These are phyloP conservation scores for Pegea sp. DNA, from an alignment of 23 tunicate genomes.

Conservation along the genomic window DNA sequence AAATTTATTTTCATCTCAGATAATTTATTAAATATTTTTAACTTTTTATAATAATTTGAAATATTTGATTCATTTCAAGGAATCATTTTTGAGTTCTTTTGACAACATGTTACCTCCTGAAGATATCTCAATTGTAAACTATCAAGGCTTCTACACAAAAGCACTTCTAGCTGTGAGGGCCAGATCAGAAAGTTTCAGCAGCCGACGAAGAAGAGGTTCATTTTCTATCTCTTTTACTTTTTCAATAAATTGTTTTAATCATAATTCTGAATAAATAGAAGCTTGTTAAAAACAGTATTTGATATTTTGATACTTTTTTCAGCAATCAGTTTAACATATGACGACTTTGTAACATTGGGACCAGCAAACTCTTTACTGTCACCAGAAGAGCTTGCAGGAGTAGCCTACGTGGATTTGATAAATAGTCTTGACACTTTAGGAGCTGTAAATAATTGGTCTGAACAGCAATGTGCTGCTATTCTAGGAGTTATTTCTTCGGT, in stretches of 20 bases:
- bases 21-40: too few species aligned
- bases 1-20: too few species aligned
- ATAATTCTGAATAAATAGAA: too few species aligned
- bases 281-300: background rate
- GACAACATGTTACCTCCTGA: constrained; percentile 31
- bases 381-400: constrained; percentile 10
- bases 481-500: constrained; percentile 3
- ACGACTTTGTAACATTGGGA: constrained; percentile 34
- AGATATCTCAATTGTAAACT: background rate
- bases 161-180: constrained; percentile 9
- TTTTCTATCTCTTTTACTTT: too few species aligned
- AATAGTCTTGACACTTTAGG: constrained; percentile 27
- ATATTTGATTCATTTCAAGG: constrained; percentile 3
- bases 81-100: constrained; percentile 11
- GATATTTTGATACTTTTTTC: background rate
- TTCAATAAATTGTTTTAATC: too few species aligned
- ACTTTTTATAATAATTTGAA: background rate
- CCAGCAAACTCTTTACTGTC: constrained; percentile 39
- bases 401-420: constrained; percentile 20
- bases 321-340: constrained; percentile 19
- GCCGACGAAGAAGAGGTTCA: background rate
- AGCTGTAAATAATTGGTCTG: constrained; percentile 20
- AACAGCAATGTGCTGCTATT: background rate
- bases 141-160: constrained; percentile 26
- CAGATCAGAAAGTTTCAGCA: background rate